Base-by-base conservation (phyloP, 2,888 invertebrate species). In the Bembecia ichneumoniformis region DNA sequence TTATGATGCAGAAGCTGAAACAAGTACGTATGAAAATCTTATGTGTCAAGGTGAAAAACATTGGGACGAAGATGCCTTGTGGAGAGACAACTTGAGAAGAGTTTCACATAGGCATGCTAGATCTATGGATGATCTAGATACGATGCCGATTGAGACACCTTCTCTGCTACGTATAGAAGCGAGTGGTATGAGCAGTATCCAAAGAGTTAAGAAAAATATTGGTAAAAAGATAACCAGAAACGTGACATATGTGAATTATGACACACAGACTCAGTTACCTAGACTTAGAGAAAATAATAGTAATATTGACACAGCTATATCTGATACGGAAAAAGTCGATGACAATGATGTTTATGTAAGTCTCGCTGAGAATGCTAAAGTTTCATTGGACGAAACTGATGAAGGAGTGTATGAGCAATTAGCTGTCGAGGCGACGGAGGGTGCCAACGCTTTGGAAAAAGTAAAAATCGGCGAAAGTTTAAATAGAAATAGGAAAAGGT, bases 21-120 rank as follows among this genome's bases (percentile, higher is more conserved):
- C 75, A 20, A 67, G 75, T 62, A 74, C 82, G 9, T 87, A 87
- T 59, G 87, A 87, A 71, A 87, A 87, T 62, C 60, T 87, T 14
- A 68, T 77, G 40, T 83, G 81, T 52, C 89, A 90, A 64, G 92
- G 92, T 47, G 93, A 93, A 63, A 91, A 92, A 70, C 89, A 93
- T 40, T 95, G 94, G 94, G 95, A 94, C 66, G 94, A 95, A 76
- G 95, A 95, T 76, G 82, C 90, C 5, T 80, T 94, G 34, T 95
- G 95, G 95, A 88, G 93, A 50, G 95, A 95, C 65, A 93, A 93
- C 64, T 81, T 95, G 47, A 88, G 95, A 53, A 88, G 92, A 54
- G 94, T 94, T 1, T 94, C 94, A 54, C 91, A 94, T 61, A 87
- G 94, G 36, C 95, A 95, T 66, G 94, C 95, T 0, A 89, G 94